Evolutionary conservation across 2,888 invertebrate genomes (phyloP), one percentile per base, ranked within the genome.

Genomic region (Creontiades dilutus): DNA sequence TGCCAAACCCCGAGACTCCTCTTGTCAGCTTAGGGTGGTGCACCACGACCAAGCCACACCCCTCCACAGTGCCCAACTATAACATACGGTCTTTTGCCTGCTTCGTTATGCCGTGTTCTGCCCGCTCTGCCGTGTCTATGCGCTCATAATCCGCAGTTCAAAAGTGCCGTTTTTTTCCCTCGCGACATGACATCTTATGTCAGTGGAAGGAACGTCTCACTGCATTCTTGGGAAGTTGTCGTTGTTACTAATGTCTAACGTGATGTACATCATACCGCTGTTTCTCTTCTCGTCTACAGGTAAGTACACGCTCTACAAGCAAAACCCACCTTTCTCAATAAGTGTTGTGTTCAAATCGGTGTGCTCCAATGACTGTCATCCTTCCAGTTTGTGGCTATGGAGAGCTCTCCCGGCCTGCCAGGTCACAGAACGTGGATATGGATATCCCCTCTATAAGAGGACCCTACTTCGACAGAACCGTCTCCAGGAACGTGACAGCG

Each of bases 401-500:
- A 23, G 88, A 88, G 78, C 88, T 88, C n/a, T 55, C 78, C 55
- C 76, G 88, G 52, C 88, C 78, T 11, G 27, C 27, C 28, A 76
- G 88, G 27, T 88, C 88, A 28, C 28, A 82, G 14, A 90, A 86
- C 68, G 28, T 61, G 46, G 91, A 91, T 27, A 52, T 89, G 89
- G 91, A 92, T 19, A 61, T 92, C 16, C 90, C 92, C 16, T 90
- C 91, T 13, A 68, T 92, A 12, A 94, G 96, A 80, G 96, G 96
- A 14, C 96, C 96, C 0, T 95, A 95, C 93, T 96, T 96, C 93
- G 96, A 96, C 92, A 94, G 95, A 89, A 94, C 95, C 0, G 96
- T 95, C 90, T 96, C 96, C 55, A 95, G 95, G 92, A 96, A 97
- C 92, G 96, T 96, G 90, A 96, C 96, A 23, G 96, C 96, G 0